These are phyloP conservation scores for Harpagifer antarcticus DNA, from an alignment of 2,797 vertebrate genomes.

Conservation along the genomic window DNA sequence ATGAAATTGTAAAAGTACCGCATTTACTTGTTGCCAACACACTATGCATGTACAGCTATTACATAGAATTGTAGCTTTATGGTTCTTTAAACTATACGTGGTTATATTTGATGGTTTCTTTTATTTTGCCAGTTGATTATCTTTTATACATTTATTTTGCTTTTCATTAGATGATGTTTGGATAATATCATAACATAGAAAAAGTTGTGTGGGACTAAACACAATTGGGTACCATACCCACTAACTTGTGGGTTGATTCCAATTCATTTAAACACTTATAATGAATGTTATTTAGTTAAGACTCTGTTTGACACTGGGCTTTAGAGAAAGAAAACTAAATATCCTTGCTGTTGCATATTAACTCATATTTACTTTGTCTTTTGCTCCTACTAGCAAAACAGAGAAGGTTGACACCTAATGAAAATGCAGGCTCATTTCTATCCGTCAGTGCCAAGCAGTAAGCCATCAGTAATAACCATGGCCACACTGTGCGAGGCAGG, in stretches of 20 bases:
- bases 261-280: neutral
- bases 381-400: conserved; percentile 1
- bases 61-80: neutral
- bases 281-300: neutral
- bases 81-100: neutral
- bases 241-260: neutral
- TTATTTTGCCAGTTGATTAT: too few species aligned
- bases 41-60: neutral
- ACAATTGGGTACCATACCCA: neutral
- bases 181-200: neutral
- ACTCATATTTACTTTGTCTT: conserved; percentile 11
- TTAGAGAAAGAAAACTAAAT: neutral
- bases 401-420: conserved; percentile 42
- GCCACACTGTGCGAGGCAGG: conserved; percentile 38
- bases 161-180: too few species aligned
- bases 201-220: neutral
- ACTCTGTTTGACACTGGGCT: neutral
- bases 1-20: neutral
- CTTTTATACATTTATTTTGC: too few species aligned
- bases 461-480: conserved; percentile 25
- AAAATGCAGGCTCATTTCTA: conserved; percentile 36
- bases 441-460: conserved; percentile 13
- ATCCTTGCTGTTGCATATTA: neutral
- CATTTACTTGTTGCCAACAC: neutral
- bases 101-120: neutral